A percentile compares a stretch with the other conserved stretches of the same genome.
These are phyloP conservation scores for Camponotus fellah DNA, from an alignment of 2,888 invertebrate genomes.

Conservation along the genomic window DNA sequence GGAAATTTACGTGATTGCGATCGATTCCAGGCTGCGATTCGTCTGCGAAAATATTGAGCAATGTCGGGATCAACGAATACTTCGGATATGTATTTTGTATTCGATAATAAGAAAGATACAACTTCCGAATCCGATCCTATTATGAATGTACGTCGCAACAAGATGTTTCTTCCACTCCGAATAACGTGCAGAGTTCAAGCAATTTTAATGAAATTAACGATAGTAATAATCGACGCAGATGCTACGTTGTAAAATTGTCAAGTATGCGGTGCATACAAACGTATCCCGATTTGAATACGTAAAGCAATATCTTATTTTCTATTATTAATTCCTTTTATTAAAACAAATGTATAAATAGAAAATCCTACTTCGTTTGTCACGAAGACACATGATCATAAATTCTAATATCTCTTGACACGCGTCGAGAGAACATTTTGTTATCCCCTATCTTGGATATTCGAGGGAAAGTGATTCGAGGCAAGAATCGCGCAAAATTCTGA, in stretches of 20 bases:
- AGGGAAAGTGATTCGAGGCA: background rate
- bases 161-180: conserved; percentile 34
- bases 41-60: conserved; percentile 2
- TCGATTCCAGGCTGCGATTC: conserved; percentile 15
- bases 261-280: background rate
- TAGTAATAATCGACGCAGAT: conserved; percentile 11
- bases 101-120: background rate
- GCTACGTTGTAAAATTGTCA: background rate
- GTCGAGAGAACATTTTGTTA: conserved; percentile 44
- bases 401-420: conserved; percentile 43
- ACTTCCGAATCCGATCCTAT: conserved; percentile 7
- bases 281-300: conserved; percentile 13
- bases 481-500: conserved; percentile 46
- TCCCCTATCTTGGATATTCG: conserved; percentile 30
- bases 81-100: background rate
- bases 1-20: background rate
- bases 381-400: conserved; percentile 12
- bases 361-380: conserved; percentile 1
- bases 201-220: conserved; percentile 1
- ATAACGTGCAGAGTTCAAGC: conserved; percentile 6
- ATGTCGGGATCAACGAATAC: conserved; percentile 9
- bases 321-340: conserved; percentile 9
- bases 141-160: background rate
- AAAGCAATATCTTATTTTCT: conserved; percentile 45
- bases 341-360: background rate